Evolutionary conservation across 2,113 vertebrate species (phyloP).

Genomic region (Calonectris borealis): DNA sequence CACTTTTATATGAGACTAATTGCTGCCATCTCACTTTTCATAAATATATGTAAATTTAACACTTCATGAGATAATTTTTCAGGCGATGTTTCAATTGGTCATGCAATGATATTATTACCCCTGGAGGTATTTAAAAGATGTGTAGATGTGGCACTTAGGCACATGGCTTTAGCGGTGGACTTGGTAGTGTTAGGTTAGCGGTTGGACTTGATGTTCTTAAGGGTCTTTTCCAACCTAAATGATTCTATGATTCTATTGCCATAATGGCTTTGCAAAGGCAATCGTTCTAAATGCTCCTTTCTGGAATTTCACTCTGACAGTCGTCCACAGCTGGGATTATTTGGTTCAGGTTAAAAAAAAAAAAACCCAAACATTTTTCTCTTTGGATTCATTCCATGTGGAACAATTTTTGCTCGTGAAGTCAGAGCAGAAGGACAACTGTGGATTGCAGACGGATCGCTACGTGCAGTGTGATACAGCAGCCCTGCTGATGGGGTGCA

Average conservation of each 20-base stretch:
- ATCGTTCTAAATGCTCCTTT: neutral
- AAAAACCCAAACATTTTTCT: neutral
- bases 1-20: neutral
- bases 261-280: neutral
- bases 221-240: neutral
- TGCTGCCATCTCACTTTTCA: neutral
- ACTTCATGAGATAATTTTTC: neutral
- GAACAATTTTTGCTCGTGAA: neutral
- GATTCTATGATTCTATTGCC: neutral
- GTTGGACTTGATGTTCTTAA: neutral
- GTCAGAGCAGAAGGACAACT: neutral
- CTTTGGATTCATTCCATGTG: neutral
- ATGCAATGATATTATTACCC: neutral
- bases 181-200: neutral
- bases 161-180: no score
- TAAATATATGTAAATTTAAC: neutral
- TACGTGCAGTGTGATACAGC: neutral
- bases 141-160: neutral
- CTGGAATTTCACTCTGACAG: neutral
- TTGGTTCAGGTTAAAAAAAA: neutral
- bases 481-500: neutral
- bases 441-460: neutral
- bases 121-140: neutral
- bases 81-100: neutral
- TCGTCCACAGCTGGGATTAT: neutral